Conservation (phyloP, 2,888 invertebrate genomes). For the Philereme transversata region DNA sequence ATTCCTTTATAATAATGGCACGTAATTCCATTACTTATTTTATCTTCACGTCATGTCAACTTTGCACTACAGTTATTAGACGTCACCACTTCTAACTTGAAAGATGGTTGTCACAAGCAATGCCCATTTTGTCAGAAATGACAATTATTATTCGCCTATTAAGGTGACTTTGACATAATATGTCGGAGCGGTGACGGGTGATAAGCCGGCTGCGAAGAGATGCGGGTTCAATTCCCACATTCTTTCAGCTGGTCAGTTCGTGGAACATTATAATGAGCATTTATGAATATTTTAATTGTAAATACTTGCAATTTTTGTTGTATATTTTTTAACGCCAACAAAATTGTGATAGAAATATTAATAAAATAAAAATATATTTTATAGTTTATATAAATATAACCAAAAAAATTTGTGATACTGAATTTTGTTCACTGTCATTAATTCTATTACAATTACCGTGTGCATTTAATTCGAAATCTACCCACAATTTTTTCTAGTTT, state of each 20-base stretch:
- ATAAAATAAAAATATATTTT: too few species aligned
- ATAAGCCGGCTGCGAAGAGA: slow-evolving; percentile 13
- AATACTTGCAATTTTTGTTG: slow-evolving; percentile 3
- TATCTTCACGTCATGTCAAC: slow-evolving; percentile 8
- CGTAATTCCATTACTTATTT: slow-evolving; percentile 3
- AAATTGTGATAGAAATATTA: too few species aligned
- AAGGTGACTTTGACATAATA: not conserved
- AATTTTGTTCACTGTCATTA: too few species aligned
- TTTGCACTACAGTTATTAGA: not conserved
- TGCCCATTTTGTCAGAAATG: slow-evolving; percentile 16
- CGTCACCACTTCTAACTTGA: slow-evolving; percentile 2
- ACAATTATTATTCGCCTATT: slow-evolving; percentile 3
- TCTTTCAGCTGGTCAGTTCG: slow-evolving; percentile 20
- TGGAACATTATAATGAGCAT: slow-evolving; percentile 20
- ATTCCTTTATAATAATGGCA: slow-evolving; percentile 9
- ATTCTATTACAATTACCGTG: too few species aligned
- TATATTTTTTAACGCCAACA: too few species aligned
- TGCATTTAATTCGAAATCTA: too few species aligned
- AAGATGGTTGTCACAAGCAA: slow-evolving; percentile 7
- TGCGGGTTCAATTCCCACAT: slow-evolving; percentile 17
- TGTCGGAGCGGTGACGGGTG: slow-evolving; percentile 16
- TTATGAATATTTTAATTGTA: slow-evolving; percentile 14
- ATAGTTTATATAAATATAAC: too few species aligned
- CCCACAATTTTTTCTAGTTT: too few species aligned
- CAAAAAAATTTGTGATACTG: too few species aligned